A percentile compares a stretch with the other conserved stretches of the same genome.
phyloP scores from a whole-genome alignment of 2,888 invertebrate genomes.

The Trissolcus japonicus region DNA sequence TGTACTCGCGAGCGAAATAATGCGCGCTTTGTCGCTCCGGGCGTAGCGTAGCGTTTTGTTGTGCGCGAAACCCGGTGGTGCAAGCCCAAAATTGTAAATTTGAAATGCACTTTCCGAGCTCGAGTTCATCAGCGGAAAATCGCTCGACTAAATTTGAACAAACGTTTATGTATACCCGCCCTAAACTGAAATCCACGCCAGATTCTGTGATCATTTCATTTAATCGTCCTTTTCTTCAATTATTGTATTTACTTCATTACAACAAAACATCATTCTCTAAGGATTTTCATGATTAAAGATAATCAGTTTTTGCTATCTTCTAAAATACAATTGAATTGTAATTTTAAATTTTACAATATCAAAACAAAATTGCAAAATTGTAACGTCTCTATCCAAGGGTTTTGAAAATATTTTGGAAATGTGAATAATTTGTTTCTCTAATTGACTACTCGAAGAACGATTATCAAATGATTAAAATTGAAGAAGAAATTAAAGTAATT shows the following conservation, averaged over 20 bases:
- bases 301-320: too few species aligned
- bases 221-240: neutral
- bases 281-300: too few species aligned
- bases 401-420: too few species aligned
- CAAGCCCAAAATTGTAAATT: conserved; percentile 1
- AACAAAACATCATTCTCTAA: too few species aligned
- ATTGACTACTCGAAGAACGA: too few species aligned
- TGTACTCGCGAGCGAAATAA: conserved; percentile 39
- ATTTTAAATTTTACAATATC: too few species aligned
- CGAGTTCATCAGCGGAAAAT: conserved; percentile 7
- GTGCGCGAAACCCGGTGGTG: neutral
- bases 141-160: too few species aligned
- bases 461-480: conserved; percentile 33
- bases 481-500: conserved; percentile 10
- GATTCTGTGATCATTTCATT: neutral
- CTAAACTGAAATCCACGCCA: neutral
- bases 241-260: neutral
- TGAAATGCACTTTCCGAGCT: conserved; percentile 7
- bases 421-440: neutral
- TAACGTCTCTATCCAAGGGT: too few species aligned
- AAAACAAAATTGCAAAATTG: too few species aligned
- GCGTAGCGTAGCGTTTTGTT: neutral
- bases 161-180: neutral
- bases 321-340: too few species aligned
- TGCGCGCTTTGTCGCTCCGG: conserved; percentile 27